Percentiles rank a stretch among this genome's conserved stretches.
Evolutionary conservation across 2,113 vertebrate genomes (phyloP).

Genomic region (Chloropsis cyanopogon): DNA sequence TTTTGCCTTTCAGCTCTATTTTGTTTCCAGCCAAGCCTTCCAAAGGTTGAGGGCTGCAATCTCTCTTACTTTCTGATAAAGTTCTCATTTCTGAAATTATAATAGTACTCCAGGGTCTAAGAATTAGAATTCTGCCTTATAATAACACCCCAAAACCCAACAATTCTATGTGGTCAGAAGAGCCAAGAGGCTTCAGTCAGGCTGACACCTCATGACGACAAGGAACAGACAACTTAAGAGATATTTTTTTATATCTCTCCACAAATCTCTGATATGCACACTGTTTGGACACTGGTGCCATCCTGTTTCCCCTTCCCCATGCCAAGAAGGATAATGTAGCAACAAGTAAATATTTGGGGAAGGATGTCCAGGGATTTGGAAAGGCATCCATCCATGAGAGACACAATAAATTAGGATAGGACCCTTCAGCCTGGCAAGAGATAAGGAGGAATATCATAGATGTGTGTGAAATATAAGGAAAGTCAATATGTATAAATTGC

Average conservation of each 20-base stretch:
- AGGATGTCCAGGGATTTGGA: not conserved
- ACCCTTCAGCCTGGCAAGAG: not conserved
- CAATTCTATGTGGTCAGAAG: not conserved
- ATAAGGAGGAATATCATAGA: not conserved
- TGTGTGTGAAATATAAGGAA: not conserved
- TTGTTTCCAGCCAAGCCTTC: not conserved
- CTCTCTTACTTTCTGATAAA: not conserved
- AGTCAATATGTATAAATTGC: not conserved
- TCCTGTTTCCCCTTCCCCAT: not conserved
- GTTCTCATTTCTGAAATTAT: not conserved
- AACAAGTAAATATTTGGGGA: not conserved
- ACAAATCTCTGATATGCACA: not conserved
- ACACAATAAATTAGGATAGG: not conserved
- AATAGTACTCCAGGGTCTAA: not conserved
- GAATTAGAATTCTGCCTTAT: not conserved
- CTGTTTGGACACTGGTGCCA: not conserved
- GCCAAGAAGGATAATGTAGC: not conserved
- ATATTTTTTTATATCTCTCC: not conserved
- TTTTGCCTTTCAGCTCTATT: not conserved
- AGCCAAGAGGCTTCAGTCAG: not conserved
- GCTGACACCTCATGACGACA: not conserved
- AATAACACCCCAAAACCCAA: not conserved
- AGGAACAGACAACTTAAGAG: not conserved
- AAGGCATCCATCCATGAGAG: not conserved
- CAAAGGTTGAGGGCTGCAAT: not conserved